phyloP scores from a whole-genome alignment of 53 echinoderm and acorn worm genomes.

The Arbacia lixula region DNA sequence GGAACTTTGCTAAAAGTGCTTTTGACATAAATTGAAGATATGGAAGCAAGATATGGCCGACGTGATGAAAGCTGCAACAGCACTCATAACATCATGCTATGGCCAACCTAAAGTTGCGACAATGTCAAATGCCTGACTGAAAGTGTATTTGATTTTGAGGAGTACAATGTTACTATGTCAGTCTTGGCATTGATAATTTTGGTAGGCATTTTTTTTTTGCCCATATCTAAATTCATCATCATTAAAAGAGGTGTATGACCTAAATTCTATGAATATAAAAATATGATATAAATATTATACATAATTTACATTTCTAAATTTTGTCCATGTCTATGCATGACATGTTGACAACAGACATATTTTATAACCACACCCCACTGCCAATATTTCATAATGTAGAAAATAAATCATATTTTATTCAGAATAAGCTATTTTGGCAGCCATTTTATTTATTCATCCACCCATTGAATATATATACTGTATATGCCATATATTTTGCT shows the following conservation, averaged over 20 bases:
- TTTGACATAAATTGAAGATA: slow-evolving; percentile 21
- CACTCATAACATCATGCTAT: slow-evolving; percentile 57
- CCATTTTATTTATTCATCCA: neutral
- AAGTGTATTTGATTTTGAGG: slow-evolving; percentile 51
- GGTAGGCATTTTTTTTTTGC: neutral
- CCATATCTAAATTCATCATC: neutral
- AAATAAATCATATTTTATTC: neutral
- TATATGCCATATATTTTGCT: no score
- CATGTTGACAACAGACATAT: neutral
- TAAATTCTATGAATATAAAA: neutral
- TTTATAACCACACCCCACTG: neutral
- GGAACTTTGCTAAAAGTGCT: slow-evolving; percentile 53
- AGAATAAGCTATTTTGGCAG: neutral
- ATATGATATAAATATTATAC: neutral
- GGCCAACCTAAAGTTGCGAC: slow-evolving; percentile 37
- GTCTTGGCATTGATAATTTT: neutral
- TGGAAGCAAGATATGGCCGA: slow-evolving; percentile 59
- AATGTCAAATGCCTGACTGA: slow-evolving; percentile 37
- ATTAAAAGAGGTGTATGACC: neutral
- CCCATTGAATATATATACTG: no score
- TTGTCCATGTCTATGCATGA: neutral
- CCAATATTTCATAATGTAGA: neutral
- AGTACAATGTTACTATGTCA: slow-evolving; percentile 13
- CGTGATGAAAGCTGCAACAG: slow-evolving; percentile 56
- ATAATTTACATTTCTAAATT: neutral